Conservation (phyloP, 2,888 invertebrate species). For the Lasiommata megera region DNA sequence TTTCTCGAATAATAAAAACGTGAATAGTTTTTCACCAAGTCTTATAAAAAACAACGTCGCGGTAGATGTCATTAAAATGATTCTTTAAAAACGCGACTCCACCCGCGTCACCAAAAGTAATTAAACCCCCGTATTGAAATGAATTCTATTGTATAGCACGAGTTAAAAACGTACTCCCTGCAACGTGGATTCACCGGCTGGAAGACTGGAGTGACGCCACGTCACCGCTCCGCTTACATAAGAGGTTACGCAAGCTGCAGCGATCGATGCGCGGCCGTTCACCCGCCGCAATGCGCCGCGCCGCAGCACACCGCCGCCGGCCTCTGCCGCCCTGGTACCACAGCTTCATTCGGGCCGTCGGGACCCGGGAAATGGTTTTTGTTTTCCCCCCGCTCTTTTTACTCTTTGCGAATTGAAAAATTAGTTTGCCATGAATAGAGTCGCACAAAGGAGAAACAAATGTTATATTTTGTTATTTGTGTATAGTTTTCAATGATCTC, state of each 20-base stretch:
- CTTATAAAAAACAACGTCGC: neutral
- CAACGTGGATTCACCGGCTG: conserved; percentile 13
- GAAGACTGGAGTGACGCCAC: conserved; percentile 51
- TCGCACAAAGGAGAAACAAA: neutral
- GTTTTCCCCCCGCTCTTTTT: conserved; percentile 11
- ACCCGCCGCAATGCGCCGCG: conserved; percentile 79
- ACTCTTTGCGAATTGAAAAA: neutral
- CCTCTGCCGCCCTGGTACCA: conserved; percentile 64
- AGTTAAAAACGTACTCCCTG: conserved; percentile 12
- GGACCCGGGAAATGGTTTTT: conserved; percentile 42
- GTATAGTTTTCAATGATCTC: neutral
- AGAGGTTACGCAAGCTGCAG: conserved; percentile 66
- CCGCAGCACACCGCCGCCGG: conserved; percentile 51
- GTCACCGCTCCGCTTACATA: conserved; percentile 67
- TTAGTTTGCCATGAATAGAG: conserved; percentile 1
- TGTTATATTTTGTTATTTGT: neutral
- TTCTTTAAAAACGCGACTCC: neutral
- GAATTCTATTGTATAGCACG: conserved; percentile 15
- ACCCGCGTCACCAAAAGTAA: conserved; percentile 14
- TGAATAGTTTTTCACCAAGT: no score
- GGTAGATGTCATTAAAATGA: conserved; percentile 1
- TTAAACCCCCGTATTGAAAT: conserved; percentile 23
- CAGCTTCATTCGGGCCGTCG: conserved; percentile 31
- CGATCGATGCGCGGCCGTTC: conserved; percentile 79
- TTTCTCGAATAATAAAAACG: no score